Evolutionary conservation across 2,113 vertebrate genomes (phyloP).

Genomic region (Polypterus bichir): DNA sequence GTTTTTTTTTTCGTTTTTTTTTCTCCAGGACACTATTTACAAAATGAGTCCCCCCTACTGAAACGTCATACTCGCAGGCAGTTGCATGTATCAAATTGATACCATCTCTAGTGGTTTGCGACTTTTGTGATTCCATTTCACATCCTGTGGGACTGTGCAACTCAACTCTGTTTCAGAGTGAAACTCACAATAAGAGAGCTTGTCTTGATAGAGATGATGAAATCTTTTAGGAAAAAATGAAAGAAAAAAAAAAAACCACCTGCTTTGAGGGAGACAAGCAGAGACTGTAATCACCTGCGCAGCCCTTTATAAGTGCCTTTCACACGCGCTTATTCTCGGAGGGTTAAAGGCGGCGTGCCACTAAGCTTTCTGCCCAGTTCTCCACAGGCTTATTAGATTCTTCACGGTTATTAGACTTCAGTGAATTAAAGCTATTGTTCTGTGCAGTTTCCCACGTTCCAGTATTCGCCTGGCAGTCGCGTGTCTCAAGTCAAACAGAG

Average conservation of each 20-base stretch:
- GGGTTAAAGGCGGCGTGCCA: slow-evolving; percentile 5
- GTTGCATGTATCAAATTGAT: too few relatives aligned
- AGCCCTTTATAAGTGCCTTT: not conserved
- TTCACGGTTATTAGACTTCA: slow-evolving; percentile 64
- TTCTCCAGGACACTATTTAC: too few relatives aligned
- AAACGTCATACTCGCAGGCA: too few relatives aligned
- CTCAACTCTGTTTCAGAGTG: too few relatives aligned
- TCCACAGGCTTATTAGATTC: slow-evolving; percentile 58
- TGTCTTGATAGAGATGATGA: too few relatives aligned
- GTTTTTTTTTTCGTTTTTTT: too few relatives aligned
- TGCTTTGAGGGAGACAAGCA: not conserved
- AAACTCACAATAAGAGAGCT: too few relatives aligned
- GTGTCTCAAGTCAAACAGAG: slow-evolving; percentile 57
- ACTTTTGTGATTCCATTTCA: too few relatives aligned
- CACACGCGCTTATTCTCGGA: not conserved
- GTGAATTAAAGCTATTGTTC: slow-evolving; percentile 73
- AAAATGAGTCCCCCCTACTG: too few relatives aligned
- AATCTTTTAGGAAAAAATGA: not conserved
- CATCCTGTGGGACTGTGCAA: too few relatives aligned
- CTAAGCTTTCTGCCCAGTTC: slow-evolving; percentile 31
- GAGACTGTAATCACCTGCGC: not conserved
- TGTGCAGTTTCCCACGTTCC: slow-evolving; percentile 71
- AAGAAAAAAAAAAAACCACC: not conserved
- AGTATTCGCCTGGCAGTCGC: slow-evolving; percentile 59
- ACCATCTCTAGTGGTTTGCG: too few relatives aligned